Conservation (phyloP, 2,797 vertebrate genomes). For the Pempheris klunzingeri region DNA sequence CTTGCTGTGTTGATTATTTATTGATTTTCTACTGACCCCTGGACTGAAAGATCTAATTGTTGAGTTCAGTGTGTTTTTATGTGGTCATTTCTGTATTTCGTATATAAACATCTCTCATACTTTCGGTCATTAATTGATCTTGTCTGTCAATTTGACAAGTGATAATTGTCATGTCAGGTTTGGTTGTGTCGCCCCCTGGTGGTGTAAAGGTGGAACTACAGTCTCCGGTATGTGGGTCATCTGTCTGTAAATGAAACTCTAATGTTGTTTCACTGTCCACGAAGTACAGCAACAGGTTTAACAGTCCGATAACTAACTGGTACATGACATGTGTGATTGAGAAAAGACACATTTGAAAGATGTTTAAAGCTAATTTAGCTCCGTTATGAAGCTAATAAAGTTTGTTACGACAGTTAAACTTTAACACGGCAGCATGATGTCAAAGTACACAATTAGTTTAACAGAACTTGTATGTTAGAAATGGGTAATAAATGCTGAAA, state of each 20-base stretch:
- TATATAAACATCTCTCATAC: no score
- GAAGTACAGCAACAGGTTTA: background rate
- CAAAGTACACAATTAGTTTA: background rate
- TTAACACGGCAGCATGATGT: background rate
- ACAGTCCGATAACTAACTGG: accelerated
- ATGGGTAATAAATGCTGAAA: background rate
- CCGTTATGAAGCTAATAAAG: accelerated
- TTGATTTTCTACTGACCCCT: background rate
- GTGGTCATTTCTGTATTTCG: background rate
- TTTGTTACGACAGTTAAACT: background rate
- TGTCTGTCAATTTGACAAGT: background rate
- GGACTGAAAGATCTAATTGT: background rate
- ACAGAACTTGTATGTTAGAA: no score
- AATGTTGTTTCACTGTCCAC: background rate
- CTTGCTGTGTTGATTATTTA: no score
- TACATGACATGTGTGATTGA: background rate
- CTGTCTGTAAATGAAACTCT: no score
- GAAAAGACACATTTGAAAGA: background rate
- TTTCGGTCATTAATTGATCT: background rate
- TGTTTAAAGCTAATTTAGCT: background rate
- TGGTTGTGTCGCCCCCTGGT: background rate
- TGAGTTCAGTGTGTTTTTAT: background rate
- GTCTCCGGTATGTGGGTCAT: background rate
- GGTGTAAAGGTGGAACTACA: accelerated
- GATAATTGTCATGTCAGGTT: background rate